A percentile compares a stretch with the other conserved stretches of the same genome.
These are phyloP conservation scores for Apamea anceps DNA, from an alignment of 2,888 invertebrate genomes.

Conservation along the genomic window DNA sequence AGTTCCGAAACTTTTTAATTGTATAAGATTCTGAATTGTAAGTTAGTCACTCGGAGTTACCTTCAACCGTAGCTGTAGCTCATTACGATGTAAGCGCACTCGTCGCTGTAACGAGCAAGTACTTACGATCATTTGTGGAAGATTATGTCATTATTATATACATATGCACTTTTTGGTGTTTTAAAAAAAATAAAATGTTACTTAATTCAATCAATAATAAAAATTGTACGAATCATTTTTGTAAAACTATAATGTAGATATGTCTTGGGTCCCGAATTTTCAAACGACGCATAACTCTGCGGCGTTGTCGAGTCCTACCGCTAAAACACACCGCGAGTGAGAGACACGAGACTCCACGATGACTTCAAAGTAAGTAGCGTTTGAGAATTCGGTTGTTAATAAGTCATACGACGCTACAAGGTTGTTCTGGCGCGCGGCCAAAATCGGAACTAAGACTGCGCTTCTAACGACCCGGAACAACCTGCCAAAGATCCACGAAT, in stretches of 20 bases:
- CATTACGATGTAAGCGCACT: constrained; percentile 21
- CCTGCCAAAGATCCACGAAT: too few relatives aligned
- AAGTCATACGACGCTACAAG: too few relatives aligned
- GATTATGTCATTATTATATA: not conserved
- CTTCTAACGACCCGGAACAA: too few relatives aligned
- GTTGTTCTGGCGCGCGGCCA: not conserved
- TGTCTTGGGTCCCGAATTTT: not conserved
- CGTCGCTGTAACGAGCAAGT: not conserved
- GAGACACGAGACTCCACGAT: not conserved
- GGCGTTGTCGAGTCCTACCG: not conserved
- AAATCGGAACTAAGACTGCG: too few relatives aligned
- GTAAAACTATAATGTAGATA: not conserved
- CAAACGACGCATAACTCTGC: not conserved
- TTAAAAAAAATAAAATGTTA: too few relatives aligned
- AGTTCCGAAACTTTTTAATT: not conserved
- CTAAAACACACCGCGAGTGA: not conserved
- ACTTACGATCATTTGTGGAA: not conserved
- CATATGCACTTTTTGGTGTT: too few relatives aligned
- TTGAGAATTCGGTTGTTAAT: not conserved
- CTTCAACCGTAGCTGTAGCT: constrained; percentile 12
- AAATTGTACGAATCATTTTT: not conserved
- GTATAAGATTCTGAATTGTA: constrained; percentile 30
- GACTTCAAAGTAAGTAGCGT: too few relatives aligned
- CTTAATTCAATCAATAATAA: not conserved
- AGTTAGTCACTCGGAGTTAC: constrained; percentile 24